Evolutionary conservation across 2,888 invertebrate genomes (phyloP).

Genomic region (Mesorhabditis belari): DNA sequence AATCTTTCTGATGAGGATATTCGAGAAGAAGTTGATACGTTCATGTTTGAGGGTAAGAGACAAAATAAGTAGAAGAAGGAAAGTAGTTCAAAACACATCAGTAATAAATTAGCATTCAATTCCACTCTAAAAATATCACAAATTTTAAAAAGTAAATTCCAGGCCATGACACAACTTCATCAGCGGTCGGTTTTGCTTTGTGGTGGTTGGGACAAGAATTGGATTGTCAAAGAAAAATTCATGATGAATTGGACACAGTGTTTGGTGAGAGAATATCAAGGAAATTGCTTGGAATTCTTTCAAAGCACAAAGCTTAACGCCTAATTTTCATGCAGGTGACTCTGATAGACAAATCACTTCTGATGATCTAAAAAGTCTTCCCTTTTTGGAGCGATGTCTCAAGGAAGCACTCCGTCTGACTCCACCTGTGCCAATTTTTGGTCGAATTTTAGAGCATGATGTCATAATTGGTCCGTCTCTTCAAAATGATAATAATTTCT

Average conservation of each 20-base stretch:
- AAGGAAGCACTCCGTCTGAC: conserved; percentile 44
- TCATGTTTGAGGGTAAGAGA: conserved; percentile 56
- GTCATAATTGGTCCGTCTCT: conserved; percentile 37
- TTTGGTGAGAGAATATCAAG: conserved; percentile 11
- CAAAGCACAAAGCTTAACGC: background rate
- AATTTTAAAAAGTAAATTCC: background rate
- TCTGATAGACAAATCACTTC: conserved; percentile 41
- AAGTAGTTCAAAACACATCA: no score
- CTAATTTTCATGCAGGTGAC: background rate
- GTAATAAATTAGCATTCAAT: no score
- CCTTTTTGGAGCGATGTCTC: conserved; percentile 42
- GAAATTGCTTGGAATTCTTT: conserved; percentile 7
- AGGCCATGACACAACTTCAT: conserved; percentile 56
- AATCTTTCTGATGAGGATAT: conserved; percentile 55
- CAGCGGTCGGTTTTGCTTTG: conserved; percentile 54
- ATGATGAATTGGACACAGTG: conserved; percentile 25
- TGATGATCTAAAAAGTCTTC: conserved; percentile 37
- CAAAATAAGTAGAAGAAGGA: conserved; percentile 11
- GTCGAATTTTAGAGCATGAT: conserved; percentile 49
- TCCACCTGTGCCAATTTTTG: conserved; percentile 45
- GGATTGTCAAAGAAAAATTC: conserved; percentile 50
- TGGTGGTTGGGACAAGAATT: conserved; percentile 54
- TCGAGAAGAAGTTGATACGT: conserved; percentile 54
- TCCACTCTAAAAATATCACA: background rate
- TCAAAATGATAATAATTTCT: no score